Evolutionary conservation across 2,797 vertebrate species (phyloP).

Genomic region (Acanthis flammea): DNA sequence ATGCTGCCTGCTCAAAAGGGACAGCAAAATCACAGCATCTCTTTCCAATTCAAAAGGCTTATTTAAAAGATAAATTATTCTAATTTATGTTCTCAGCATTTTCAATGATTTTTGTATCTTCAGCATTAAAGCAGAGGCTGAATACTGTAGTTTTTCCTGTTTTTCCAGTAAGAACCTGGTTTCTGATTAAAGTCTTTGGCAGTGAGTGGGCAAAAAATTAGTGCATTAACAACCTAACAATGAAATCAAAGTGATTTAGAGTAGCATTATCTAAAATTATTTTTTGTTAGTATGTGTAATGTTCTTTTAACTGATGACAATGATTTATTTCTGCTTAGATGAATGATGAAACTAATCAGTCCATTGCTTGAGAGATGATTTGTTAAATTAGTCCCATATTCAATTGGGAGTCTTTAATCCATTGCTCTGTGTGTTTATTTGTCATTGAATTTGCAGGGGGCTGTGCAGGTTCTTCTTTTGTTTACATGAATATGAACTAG

Average conservation of each 20-base stretch:
- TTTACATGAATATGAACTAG: not conserved
- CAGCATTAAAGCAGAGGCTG: not conserved
- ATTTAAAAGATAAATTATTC: not conserved
- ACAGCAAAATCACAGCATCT: not conserved
- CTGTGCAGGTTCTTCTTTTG: not conserved
- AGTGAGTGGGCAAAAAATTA: conserved; percentile 17
- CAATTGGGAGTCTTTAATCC: not conserved
- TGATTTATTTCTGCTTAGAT: conserved; percentile 49
- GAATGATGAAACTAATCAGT: conserved; percentile 42
- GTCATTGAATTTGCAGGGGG: not conserved
- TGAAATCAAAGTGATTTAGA: conserved; percentile 39
- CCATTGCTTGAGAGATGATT: conserved; percentile 30
- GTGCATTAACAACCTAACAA: not conserved
- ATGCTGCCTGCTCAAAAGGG: not conserved
- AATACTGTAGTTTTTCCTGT: not conserved
- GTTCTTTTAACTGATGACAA: conserved; percentile 26
- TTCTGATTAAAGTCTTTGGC: conserved; percentile 4
- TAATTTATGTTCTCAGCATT: not conserved
- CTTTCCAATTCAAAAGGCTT: not conserved
- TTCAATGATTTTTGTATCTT: not conserved
- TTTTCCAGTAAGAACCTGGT: not conserved
- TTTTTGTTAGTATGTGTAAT: conserved; percentile 20
- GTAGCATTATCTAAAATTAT: conserved; percentile 16
- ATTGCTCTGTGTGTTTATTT: conserved; percentile 16
- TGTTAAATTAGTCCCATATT: conserved; percentile 37